These are phyloP conservation scores for Misgurnus mizolepis DNA, from an alignment of 2,113 vertebrate genomes.

Conservation along the genomic window DNA sequence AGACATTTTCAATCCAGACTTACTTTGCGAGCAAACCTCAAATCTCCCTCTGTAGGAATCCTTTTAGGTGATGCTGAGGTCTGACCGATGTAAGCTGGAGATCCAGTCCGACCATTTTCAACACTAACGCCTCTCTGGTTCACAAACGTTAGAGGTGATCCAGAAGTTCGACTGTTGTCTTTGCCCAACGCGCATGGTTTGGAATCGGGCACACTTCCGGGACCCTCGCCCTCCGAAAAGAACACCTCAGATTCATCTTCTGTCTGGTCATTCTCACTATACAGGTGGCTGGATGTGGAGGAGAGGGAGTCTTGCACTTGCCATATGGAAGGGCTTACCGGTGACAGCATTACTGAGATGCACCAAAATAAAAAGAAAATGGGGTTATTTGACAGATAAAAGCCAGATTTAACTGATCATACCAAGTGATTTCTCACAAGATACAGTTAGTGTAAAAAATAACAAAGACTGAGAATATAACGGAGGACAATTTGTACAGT, in stretches of 20 bases:
- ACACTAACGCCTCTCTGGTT: conserved; percentile 3
- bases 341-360: conserved; percentile 66
- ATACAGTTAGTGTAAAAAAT: not conserved
- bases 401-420: not conserved
- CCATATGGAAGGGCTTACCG: conserved; percentile 67
- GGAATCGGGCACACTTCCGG: conserved; percentile 38
- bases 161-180: not conserved
- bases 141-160: not conserved
- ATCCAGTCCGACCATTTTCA: conserved; percentile 31
- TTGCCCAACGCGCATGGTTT: not conserved
- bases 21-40: conserved; percentile 86
- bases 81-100: not conserved
- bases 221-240: conserved; percentile 69
- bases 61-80: conserved; percentile 25
- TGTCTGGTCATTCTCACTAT: conserved; percentile 71
- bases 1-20: not conserved
- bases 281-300: conserved; percentile 60
- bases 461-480: no score
- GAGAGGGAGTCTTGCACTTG: conserved; percentile 68
- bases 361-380: not conserved
- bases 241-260: conserved; percentile 74
- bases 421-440: not conserved
- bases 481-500: not conserved
- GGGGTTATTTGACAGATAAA: not conserved
- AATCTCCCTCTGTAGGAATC: conserved; percentile 73